Percentiles rank a stretch among this genome's conserved stretches.
Conservation (phyloP, 1,140 invertebrate species). For the Drosophila saltans region DNA sequence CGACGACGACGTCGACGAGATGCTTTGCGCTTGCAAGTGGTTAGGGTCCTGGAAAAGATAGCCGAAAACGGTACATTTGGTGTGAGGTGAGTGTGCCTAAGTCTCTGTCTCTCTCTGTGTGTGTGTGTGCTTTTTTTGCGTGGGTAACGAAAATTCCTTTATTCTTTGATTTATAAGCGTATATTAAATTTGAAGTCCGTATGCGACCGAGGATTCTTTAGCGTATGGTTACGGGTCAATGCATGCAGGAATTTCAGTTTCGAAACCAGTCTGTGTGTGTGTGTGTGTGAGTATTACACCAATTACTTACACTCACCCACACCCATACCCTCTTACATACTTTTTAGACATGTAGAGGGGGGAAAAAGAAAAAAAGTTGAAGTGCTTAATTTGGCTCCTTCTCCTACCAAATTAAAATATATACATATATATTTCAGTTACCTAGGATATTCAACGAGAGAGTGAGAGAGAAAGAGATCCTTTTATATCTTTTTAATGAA, state of each 20-base stretch:
- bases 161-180: slow-evolving; percentile 11
- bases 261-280: too few species aligned
- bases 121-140: background rate
- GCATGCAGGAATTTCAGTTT: background rate
- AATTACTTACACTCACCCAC: background rate
- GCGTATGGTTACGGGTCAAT: slow-evolving; percentile 5
- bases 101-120: background rate
- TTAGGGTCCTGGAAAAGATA: slow-evolving; percentile 95
- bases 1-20: slow-evolving; percentile 94
- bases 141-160: background rate
- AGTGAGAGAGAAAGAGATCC: too few species aligned
- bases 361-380: too few species aligned
- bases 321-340: too few species aligned
- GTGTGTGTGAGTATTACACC: background rate
- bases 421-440: too few species aligned
- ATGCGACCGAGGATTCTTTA: background rate
- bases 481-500: too few species aligned
- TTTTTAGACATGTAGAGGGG: too few species aligned
- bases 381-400: too few species aligned
- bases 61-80: slow-evolving; percentile 96
- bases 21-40: slow-evolving; percentile 94
- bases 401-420: too few species aligned
- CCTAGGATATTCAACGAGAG: too few species aligned
- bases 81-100: slow-evolving; percentile 86
- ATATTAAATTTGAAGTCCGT: slow-evolving; percentile 7